A percentile compares a stretch with the other conserved stretches of the same genome.
phyloP scores from a whole-genome alignment of 2,113 vertebrate genomes.

The Dendropsophus ebraccatus region DNA sequence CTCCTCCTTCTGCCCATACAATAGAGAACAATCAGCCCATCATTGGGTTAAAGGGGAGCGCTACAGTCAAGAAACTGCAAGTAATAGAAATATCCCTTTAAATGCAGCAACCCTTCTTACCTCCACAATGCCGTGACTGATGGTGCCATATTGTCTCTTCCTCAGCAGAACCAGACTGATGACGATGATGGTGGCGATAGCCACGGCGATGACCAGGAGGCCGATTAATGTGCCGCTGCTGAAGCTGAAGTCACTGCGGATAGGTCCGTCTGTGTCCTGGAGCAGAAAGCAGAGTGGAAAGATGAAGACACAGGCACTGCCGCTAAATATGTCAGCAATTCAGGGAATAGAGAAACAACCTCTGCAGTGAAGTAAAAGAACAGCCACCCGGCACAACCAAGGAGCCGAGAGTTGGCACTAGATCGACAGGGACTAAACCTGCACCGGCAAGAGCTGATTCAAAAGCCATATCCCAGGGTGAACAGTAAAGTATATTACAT shows the following conservation, averaged over 20 bases:
- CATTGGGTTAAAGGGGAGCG: too few relatives aligned
- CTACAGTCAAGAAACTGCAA: too few relatives aligned
- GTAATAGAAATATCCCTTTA: too few relatives aligned
- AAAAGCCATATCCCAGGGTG: not conserved
- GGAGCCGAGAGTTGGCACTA: too few relatives aligned
- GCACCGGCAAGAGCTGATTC: too few relatives aligned
- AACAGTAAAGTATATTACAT: not conserved
- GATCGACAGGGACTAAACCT: not conserved
- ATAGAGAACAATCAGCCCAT: too few relatives aligned
- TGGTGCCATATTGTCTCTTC: conserved; percentile 95
- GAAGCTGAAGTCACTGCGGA: conserved; percentile 90
- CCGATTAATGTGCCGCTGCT: conserved; percentile 92
- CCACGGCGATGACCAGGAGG: conserved; percentile 92
- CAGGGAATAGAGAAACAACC: not conserved
- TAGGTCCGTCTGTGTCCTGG: conserved; percentile 82
- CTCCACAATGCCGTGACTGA: conserved; percentile 98
- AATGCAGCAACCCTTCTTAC: too few relatives aligned
- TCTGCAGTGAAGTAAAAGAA: not conserved
- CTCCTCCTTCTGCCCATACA: too few relatives aligned
- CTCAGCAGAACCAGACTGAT: conserved; percentile 96
- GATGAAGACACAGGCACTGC: not conserved
- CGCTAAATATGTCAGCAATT: too few relatives aligned
- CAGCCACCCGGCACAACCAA: not conserved
- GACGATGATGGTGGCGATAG: conserved; percentile 93
- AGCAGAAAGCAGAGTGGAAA: conserved; percentile 5